A percentile compares a stretch with the other conserved stretches of the same genome.
Evolutionary conservation across 1,140 invertebrate species (phyloP).

Genomic region (Dermatophagoides farinae): DNA sequence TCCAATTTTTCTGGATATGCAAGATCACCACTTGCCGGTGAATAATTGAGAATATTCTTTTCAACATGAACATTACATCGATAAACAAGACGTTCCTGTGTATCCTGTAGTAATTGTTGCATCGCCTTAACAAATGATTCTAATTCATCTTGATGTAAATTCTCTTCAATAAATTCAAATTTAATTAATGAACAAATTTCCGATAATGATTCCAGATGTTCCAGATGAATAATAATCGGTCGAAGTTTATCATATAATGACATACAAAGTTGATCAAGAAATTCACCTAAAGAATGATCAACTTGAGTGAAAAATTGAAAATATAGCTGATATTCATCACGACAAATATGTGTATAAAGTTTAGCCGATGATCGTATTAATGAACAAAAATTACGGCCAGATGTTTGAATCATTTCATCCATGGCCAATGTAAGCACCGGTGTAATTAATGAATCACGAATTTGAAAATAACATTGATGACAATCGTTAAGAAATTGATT

Average conservation of each 20-base stretch:
- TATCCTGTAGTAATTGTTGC: slow-evolving; percentile 74
- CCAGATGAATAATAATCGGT: slow-evolving; percentile 89
- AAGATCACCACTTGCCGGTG: slow-evolving; percentile 77
- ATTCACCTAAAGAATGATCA: slow-evolving; percentile 39
- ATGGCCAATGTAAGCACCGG: slow-evolving; percentile 55
- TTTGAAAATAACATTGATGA: slow-evolving; percentile 60
- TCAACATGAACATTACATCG: slow-evolving; percentile 80
- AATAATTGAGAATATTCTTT: slow-evolving; percentile 65
- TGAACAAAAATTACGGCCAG: slow-evolving; percentile 64
- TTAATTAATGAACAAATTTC: slow-evolving; percentile 83
- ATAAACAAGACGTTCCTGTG: slow-evolving; percentile 88
- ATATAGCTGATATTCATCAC: slow-evolving; percentile 74
- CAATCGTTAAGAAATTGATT: slow-evolving; percentile 52
- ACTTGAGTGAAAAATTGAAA: slow-evolving; percentile 60
- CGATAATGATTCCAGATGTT: slow-evolving; percentile 87
- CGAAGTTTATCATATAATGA: slow-evolving; percentile 76
- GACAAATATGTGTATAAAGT: slow-evolving; percentile 67
- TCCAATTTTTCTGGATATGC: slow-evolving; percentile 91
- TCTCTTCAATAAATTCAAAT: slow-evolving; percentile 17
- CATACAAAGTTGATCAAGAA: slow-evolving; percentile 61
- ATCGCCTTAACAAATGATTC: slow-evolving; percentile 61
- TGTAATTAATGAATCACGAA: slow-evolving; percentile 47
- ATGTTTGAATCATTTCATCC: slow-evolving; percentile 40
- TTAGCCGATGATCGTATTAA: slow-evolving; percentile 66
- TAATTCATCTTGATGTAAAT: slow-evolving; percentile 27